A percentile compares a stretch with the other conserved stretches of the same genome.
Conservation (phyloP, 2,113 vertebrate species). For the Cinclus mexicanus region DNA sequence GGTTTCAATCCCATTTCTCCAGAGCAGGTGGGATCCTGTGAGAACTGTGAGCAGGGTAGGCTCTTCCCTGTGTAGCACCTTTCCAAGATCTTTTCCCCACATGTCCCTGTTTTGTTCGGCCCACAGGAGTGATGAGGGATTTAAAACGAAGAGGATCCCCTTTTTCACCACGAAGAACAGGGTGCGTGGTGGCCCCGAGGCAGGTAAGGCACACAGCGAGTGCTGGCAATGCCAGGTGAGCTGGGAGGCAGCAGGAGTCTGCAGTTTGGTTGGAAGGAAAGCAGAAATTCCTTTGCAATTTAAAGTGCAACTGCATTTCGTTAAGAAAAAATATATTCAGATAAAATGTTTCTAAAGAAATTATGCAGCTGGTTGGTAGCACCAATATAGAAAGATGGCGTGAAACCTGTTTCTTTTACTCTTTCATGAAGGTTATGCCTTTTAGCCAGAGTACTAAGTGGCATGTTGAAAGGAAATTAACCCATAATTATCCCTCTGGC, state of each 20-base stretch:
- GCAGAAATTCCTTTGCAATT: background rate
- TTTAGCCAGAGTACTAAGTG: background rate
- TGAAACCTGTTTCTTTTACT: background rate
- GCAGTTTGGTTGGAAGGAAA: background rate
- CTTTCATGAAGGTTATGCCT: background rate
- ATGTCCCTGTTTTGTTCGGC: background rate
- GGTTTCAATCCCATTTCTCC: background rate
- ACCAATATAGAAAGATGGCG: background rate
- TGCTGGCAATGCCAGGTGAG: background rate
- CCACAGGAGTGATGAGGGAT: constrained; percentile 80
- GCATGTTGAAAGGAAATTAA: background rate
- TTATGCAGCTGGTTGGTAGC: background rate
- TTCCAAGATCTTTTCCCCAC: background rate
- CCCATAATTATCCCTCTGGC: background rate
- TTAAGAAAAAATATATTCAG: background rate
- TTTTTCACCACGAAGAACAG: constrained; percentile 88
- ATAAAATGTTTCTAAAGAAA: background rate
- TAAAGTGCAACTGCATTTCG: background rate
- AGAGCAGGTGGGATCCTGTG: background rate
- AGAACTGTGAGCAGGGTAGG: background rate
- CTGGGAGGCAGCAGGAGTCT: background rate
- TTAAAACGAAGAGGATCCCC: constrained; percentile 83
- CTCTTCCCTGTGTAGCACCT: accelerated
- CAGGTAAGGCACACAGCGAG: constrained; percentile 73
- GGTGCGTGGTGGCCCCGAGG: constrained; percentile 79